These are phyloP conservation scores for Ennomos quercinarius DNA, from an alignment of 2,888 invertebrate species.

Conservation along the genomic window DNA sequence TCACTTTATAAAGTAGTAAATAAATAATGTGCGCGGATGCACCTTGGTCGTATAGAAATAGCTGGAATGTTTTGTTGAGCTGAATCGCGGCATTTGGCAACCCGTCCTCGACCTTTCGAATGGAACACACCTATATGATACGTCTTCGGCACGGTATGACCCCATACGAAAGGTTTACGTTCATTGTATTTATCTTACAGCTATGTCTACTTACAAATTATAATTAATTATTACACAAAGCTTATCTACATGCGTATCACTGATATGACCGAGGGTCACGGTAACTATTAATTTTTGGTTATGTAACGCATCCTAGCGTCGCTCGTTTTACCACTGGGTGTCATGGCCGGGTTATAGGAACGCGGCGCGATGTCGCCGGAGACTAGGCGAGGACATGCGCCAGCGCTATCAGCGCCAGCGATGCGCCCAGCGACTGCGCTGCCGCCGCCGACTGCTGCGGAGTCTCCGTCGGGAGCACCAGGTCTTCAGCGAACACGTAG, in stretches of 20 bases:
- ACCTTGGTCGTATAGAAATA: constrained; percentile 54
- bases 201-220: constrained; percentile 37
- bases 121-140: constrained; percentile 53
- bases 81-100: constrained; percentile 68
- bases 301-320: constrained; percentile 72
- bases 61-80: constrained; percentile 75
- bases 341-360: constrained; percentile 54
- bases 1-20: constrained; percentile 44
- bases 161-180: constrained; percentile 55
- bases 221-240: constrained; percentile 63
- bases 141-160: constrained; percentile 68
- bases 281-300: constrained; percentile 84
- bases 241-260: constrained; percentile 79
- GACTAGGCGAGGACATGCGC: constrained; percentile 75
- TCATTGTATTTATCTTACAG: constrained; percentile 35
- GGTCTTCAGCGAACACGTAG: constrained; percentile 85
- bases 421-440: constrained; percentile 58
- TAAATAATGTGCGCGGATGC: constrained; percentile 63
- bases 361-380: constrained; percentile 39
- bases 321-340: constrained; percentile 55
- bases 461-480: constrained; percentile 42
- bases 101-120: constrained; percentile 75
- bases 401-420: constrained; percentile 62
- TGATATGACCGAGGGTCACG: constrained; percentile 74
- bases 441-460: constrained; percentile 58